Evolutionary conservation across 2,113 vertebrate genomes (phyloP).

Genomic region (Tylochromis polylepis): DNA sequence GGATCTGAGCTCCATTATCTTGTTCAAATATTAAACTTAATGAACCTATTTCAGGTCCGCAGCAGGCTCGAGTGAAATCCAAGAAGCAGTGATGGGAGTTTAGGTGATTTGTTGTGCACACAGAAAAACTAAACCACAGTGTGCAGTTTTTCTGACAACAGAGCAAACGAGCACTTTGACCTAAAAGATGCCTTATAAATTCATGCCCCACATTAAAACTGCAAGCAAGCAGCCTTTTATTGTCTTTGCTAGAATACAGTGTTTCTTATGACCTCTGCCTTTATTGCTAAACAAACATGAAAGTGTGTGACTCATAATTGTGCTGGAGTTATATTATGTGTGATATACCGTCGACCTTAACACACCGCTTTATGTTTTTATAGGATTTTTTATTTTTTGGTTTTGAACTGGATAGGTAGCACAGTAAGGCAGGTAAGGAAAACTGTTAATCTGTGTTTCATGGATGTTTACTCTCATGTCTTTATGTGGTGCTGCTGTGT

Average conservation of each 20-base stretch:
- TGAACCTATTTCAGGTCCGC: not conserved
- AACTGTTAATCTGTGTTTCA: not conserved
- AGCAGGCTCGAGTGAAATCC: not conserved
- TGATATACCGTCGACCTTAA: not conserved
- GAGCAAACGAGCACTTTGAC: not conserved
- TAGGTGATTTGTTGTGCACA: not conserved
- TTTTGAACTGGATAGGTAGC: not conserved
- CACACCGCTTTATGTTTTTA: not conserved
- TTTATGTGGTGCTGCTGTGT: not conserved
- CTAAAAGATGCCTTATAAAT: not conserved
- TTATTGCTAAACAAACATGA: not conserved
- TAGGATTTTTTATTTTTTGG: not conserved
- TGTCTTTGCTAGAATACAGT: not conserved
- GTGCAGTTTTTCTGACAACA: not conserved
- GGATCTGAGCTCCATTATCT: not conserved
- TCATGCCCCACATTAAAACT: not conserved
- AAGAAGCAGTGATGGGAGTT: not conserved
- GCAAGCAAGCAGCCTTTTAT: not conserved
- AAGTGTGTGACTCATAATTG: not conserved
- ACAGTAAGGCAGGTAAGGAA: not conserved
- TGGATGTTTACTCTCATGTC: not conserved
- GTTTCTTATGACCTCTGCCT: not conserved
- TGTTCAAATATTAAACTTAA: not conserved
- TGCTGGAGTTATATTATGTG: too few species aligned
- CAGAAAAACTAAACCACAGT: not conserved